Conservation (phyloP, 2,797 vertebrate genomes). For the Rhinogobio ventralis region DNA sequence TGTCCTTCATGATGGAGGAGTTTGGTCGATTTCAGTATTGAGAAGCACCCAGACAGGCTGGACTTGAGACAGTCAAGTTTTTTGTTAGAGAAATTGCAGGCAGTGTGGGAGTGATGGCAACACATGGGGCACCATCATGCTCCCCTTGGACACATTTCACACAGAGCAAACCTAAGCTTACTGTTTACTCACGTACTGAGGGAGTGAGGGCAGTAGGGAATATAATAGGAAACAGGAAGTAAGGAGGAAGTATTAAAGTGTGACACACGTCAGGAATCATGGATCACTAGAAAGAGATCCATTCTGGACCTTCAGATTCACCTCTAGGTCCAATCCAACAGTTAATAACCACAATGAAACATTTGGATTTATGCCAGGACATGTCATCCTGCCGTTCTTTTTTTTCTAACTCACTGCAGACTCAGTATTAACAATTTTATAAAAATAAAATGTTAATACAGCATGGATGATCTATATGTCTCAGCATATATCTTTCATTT, state of each 20-base stretch:
- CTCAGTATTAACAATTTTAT: not conserved
- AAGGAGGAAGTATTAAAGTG: constrained; percentile 53
- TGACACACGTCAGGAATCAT: constrained; percentile 51
- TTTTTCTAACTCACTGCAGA: not conserved
- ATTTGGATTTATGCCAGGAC: constrained; percentile 44
- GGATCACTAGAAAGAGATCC: constrained; percentile 58
- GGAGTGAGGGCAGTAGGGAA: constrained; percentile 38
- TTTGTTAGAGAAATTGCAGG: not conserved
- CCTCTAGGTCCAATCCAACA: constrained; percentile 35
- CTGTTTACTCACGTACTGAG: constrained; percentile 58
- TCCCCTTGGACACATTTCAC: constrained; percentile 54
- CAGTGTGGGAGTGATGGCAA: not conserved
- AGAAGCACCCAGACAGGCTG: constrained; percentile 2
- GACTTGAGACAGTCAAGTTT: not conserved
- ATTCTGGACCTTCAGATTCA: constrained; percentile 55
- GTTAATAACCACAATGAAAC: constrained; percentile 48
- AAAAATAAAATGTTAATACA: not conserved
- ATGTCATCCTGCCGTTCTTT: not conserved
- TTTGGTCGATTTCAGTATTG: not conserved
- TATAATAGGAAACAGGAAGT: constrained; percentile 56
- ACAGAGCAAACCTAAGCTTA: constrained; percentile 42
- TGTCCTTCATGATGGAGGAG: not conserved
- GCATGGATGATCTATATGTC: constrained; percentile 14
- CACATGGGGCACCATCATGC: constrained; percentile 11
- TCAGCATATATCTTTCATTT: constrained; percentile 44